phyloP scores from a whole-genome alignment of 2,888 invertebrate genomes.

The Alloscopus bannaensis region DNA sequence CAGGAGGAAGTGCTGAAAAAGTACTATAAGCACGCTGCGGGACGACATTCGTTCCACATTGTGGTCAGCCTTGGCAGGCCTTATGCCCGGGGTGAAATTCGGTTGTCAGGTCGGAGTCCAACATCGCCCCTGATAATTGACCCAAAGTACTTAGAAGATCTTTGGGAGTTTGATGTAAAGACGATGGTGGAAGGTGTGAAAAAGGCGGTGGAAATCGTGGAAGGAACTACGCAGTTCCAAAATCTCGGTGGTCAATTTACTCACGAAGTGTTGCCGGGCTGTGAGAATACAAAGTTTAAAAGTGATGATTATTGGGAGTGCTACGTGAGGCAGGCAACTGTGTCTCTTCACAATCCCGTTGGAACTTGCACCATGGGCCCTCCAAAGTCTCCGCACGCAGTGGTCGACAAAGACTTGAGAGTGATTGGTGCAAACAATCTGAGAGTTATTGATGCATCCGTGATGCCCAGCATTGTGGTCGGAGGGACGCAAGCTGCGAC shows the following conservation, averaged over 20 bases:
- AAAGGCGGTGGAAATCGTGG: slow-evolving; percentile 53
- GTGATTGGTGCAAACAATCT: slow-evolving; percentile 45
- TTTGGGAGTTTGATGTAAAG: slow-evolving; percentile 55
- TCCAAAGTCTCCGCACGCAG: slow-evolving; percentile 25
- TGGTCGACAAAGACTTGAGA: slow-evolving; percentile 50
- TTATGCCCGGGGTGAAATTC: slow-evolving; percentile 60
- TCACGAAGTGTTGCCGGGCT: slow-evolving; percentile 46
- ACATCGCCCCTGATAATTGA: slow-evolving; percentile 50
- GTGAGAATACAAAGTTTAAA: slow-evolving; percentile 38
- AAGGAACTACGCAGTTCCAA: slow-evolving; percentile 50
- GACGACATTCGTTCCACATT: slow-evolving; percentile 61
- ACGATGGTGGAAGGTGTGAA: slow-evolving; percentile 63
- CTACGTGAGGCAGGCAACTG: slow-evolving; percentile 42
- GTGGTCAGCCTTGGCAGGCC: slow-evolving; percentile 56
- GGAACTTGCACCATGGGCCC: slow-evolving; percentile 61
- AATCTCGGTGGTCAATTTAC: slow-evolving; percentile 46
- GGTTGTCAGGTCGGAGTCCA: slow-evolving; percentile 36
- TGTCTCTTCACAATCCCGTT: slow-evolving; percentile 36
- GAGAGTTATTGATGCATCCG: slow-evolving; percentile 63
- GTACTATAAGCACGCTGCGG: slow-evolving; percentile 58
- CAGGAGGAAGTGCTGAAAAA: slow-evolving; percentile 47
- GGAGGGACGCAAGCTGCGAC: slow-evolving; percentile 40
- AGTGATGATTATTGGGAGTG: slow-evolving; percentile 63
- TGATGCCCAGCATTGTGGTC: slow-evolving; percentile 55
- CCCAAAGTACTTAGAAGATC: slow-evolving; percentile 65